Evolutionary conservation across 2,888 invertebrate species (phyloP).

Genomic region (Platycheirus albimanus): DNA sequence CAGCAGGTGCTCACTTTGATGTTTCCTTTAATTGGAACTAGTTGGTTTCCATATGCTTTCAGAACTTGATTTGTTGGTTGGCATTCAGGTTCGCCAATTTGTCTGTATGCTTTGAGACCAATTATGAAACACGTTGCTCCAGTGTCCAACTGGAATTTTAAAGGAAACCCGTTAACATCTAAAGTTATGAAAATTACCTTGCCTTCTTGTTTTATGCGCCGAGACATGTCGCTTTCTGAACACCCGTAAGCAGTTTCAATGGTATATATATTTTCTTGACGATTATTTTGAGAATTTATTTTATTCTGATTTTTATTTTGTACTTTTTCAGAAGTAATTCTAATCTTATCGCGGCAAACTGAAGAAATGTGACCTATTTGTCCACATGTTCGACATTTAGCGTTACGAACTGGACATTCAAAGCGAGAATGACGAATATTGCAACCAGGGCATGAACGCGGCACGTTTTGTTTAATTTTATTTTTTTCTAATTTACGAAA

Average conservation of each 20-base stretch:
- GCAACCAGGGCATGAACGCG: background rate
- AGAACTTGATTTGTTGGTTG: slow-evolving; percentile 2
- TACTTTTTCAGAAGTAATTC: background rate
- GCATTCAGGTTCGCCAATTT: slow-evolving; percentile 2
- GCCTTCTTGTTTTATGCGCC: background rate
- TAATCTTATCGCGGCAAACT: background rate
- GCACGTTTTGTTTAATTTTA: background rate
- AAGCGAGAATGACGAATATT: too few relatives aligned
- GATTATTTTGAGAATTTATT: background rate
- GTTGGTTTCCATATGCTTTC: slow-evolving; percentile 1
- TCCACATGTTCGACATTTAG: too few relatives aligned
- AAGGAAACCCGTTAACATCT: too few relatives aligned
- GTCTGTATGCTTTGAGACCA: background rate
- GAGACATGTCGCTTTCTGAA: background rate
- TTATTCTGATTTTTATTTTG: background rate
- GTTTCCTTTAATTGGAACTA: background rate
- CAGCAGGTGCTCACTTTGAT: background rate
- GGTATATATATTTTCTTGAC: background rate
- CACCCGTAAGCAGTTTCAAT: background rate
- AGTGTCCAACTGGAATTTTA: too few relatives aligned
- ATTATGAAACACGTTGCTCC: slow-evolving; percentile 9
- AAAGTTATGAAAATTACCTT: slow-evolving; percentile 10
- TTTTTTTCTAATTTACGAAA: background rate
- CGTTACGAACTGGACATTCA: too few relatives aligned
- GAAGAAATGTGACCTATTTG: background rate